Percentiles rank a stretch among this genome's conserved stretches.
Conservation (phyloP, 2,888 invertebrate genomes). For the Iselma pallidipennis region DNA sequence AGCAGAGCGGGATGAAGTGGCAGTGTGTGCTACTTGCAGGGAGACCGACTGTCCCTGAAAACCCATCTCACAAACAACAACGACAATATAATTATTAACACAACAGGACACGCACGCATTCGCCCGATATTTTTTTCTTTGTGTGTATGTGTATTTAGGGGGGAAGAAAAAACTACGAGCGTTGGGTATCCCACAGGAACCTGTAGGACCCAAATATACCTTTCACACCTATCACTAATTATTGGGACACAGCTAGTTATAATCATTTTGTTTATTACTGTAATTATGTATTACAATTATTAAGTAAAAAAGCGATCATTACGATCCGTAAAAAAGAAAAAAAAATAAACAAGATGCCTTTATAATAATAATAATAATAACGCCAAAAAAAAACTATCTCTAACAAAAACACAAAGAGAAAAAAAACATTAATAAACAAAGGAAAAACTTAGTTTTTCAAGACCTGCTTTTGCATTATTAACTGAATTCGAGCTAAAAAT, state of each 20-base stretch:
- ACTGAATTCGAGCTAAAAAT: slow-evolving; percentile 47
- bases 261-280: slow-evolving; percentile 36
- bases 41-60: slow-evolving; percentile 54
- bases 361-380: slow-evolving; percentile 23
- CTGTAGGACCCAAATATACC: slow-evolving; percentile 26
- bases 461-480: slow-evolving; percentile 43
- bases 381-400: slow-evolving; percentile 29
- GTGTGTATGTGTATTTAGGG: not conserved
- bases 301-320: slow-evolving; percentile 36
- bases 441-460: slow-evolving; percentile 34
- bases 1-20: slow-evolving; percentile 45
- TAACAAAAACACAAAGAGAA: slow-evolving; percentile 37
- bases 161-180: not conserved
- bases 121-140: not conserved
- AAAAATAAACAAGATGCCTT: slow-evolving; percentile 34
- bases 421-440: slow-evolving; percentile 27
- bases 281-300: slow-evolving; percentile 42
- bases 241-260: slow-evolving; percentile 56
- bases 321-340: slow-evolving; percentile 39
- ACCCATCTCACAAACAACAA: slow-evolving; percentile 41
- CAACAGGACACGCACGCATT: slow-evolving; percentile 37
- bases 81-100: slow-evolving; percentile 34
- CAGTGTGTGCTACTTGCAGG: slow-evolving; percentile 50
- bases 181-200: not conserved
- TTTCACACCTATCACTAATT: slow-evolving; percentile 53